phyloP scores from a whole-genome alignment of 2,888 invertebrate species.

The Steinernema carpocapsae region DNA sequence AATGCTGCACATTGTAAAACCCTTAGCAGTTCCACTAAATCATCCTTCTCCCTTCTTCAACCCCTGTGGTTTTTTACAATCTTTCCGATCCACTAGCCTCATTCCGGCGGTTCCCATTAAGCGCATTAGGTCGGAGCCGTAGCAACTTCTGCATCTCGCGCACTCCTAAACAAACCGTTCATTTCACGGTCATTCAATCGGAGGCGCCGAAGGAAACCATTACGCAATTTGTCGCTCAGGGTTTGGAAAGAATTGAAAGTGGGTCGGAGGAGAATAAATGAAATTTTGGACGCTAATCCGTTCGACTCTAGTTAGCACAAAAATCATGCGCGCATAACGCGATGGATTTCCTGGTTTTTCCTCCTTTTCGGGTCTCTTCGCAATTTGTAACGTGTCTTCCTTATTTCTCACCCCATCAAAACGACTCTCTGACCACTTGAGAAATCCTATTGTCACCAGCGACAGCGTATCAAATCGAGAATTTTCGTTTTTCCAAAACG shows the following conservation, averaged over 20 bases:
- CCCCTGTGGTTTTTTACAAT: no score
- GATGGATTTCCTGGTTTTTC: background rate
- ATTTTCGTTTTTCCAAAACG: background rate
- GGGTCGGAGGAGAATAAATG: background rate
- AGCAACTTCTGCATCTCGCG: no score
- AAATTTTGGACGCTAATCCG: constrained; percentile 21
- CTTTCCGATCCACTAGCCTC: background rate
- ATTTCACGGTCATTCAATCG: constrained; percentile 16
- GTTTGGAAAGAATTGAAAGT: no score
- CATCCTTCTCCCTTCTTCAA: no score
- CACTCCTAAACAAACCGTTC: constrained; percentile 29
- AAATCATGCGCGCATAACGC: background rate
- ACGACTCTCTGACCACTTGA: no score
- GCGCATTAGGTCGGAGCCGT: background rate
- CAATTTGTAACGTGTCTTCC: background rate
- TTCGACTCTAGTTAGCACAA: constrained; percentile 19
- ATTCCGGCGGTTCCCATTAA: no score
- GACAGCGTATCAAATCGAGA: background rate
- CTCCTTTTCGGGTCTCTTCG: background rate
- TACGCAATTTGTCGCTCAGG: constrained; percentile 23
- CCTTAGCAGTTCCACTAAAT: no score
- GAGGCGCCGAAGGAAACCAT: constrained; percentile 12
- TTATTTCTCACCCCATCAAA: background rate
- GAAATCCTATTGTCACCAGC: background rate
- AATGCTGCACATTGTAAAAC: no score